phyloP scores from a whole-genome alignment of 2,797 vertebrate species.

The Rallus crepitans region DNA sequence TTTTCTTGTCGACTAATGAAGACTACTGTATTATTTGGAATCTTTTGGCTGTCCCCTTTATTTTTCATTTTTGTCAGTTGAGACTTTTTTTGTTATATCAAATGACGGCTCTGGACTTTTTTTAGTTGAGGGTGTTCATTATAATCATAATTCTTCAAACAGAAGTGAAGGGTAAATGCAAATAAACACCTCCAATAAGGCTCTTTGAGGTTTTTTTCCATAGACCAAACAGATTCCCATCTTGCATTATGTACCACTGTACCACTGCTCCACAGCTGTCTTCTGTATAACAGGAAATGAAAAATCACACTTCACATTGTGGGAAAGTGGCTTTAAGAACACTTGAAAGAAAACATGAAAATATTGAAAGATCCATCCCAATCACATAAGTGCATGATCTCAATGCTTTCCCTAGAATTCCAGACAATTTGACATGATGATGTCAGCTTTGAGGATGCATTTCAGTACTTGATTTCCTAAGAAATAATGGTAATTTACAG shows the following conservation, averaged over 20 bases:
- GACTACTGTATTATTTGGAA: not conserved
- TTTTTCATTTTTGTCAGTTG: not conserved
- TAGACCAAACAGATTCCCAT: not conserved
- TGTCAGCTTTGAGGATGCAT: not conserved
- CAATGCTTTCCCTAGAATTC: not conserved
- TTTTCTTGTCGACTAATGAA: not conserved
- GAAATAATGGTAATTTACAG: not conserved
- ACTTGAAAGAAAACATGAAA: not conserved
- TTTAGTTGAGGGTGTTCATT: not conserved
- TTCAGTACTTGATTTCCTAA: not conserved
- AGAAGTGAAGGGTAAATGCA: not conserved
- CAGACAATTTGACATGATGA: not conserved
- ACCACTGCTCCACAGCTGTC: not conserved
- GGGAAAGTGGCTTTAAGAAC: not conserved
- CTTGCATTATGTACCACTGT: slow-evolving; percentile 1
- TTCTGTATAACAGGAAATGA: slow-evolving; percentile 17
- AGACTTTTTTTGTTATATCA: not conserved
- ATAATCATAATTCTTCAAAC: not conserved
- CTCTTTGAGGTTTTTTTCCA: not conserved
- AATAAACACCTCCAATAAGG: not conserved
- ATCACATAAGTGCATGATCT: fast-evolving
- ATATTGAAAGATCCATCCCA: not conserved
- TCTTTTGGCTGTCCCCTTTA: not conserved
- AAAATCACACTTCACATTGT: not conserved
- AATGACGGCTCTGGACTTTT: not conserved